phyloP scores from a whole-genome alignment of 2,113 vertebrate species.

The Ondatra zibethicus region DNA sequence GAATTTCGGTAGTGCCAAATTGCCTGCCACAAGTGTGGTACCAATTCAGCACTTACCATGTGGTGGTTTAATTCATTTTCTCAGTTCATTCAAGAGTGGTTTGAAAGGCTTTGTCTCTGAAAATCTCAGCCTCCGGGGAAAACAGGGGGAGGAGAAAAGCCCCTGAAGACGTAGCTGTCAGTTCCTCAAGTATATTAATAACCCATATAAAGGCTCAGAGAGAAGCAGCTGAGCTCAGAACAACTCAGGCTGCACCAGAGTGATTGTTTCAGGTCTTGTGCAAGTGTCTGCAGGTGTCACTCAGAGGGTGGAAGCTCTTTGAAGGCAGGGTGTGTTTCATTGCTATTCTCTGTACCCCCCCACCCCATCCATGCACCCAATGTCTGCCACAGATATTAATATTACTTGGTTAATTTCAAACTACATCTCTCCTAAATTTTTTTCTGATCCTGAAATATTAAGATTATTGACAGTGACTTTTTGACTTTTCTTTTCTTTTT shows the following conservation, averaged over 20 bases:
- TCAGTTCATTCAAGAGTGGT: conserved; percentile 58
- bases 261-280: background rate
- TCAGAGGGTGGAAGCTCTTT: background rate
- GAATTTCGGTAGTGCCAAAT: conserved; percentile 1
- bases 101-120: conserved; percentile 60
- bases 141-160: conserved; percentile 55
- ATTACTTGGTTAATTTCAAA: background rate
- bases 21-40: background rate
- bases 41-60: background rate
- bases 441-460: conserved; percentile 9
- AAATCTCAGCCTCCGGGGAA: conserved; percentile 65
- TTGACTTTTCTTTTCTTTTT: no score
- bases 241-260: background rate
- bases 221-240: conserved; percentile 37
- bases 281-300: background rate
- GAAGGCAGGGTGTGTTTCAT: conserved; percentile 25
- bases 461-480: background rate
- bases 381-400: background rate
- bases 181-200: conserved; percentile 53
- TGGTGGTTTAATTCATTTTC: conserved; percentile 51
- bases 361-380: background rate
- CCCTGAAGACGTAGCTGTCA: conserved; percentile 18
- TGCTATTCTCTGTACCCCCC: background rate
- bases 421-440: background rate
- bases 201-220: background rate